Percentiles rank a stretch among this genome's conserved stretches.
Evolutionary conservation across 2,888 invertebrate species (phyloP).

Genomic region (Agriopis marginaria): DNA sequence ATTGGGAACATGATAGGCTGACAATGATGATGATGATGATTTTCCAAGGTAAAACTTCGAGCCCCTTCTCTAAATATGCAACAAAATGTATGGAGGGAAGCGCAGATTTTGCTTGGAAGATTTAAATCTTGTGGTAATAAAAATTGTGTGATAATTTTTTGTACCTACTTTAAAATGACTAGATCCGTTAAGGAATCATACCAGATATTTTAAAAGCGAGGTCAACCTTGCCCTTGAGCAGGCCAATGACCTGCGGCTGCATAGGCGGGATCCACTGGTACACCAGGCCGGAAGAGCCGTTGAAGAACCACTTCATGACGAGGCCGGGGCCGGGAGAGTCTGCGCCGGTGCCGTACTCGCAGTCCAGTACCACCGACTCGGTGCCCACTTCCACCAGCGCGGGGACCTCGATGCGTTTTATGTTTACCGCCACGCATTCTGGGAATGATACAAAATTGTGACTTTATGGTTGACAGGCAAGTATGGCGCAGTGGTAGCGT

Average conservation of each 20-base stretch:
- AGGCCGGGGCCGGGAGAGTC: constrained; percentile 64
- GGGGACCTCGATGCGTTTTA: constrained; percentile 75
- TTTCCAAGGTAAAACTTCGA: too few species aligned
- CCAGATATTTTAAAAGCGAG: constrained; percentile 76
- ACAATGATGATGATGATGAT: too few species aligned
- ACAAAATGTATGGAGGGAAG: too few species aligned
- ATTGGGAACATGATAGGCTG: too few species aligned
- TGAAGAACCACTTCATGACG: constrained; percentile 84
- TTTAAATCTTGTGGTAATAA: too few species aligned
- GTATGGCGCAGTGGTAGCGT: too few species aligned
- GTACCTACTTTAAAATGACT: too few species aligned
- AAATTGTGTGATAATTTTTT: too few species aligned
- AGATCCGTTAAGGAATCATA: constrained; percentile 40
- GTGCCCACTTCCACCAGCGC: constrained; percentile 73
- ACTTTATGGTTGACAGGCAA: not conserved
- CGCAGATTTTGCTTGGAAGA: too few species aligned
- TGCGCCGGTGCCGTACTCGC: constrained; percentile 64
- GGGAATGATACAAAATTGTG: constrained; percentile 31
- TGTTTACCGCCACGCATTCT: constrained; percentile 82
- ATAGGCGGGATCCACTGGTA: constrained; percentile 83
- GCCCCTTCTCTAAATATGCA: too few species aligned
- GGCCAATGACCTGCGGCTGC: constrained; percentile 77
- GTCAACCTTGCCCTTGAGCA: constrained; percentile 80
- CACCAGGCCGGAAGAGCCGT: constrained; percentile 75
- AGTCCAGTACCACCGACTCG: constrained; percentile 70